Evolutionary conservation across 2,113 vertebrate genomes (phyloP), one percentile per base, ranked within the genome.

Genomic region (Periophthalmus modestus): DNA sequence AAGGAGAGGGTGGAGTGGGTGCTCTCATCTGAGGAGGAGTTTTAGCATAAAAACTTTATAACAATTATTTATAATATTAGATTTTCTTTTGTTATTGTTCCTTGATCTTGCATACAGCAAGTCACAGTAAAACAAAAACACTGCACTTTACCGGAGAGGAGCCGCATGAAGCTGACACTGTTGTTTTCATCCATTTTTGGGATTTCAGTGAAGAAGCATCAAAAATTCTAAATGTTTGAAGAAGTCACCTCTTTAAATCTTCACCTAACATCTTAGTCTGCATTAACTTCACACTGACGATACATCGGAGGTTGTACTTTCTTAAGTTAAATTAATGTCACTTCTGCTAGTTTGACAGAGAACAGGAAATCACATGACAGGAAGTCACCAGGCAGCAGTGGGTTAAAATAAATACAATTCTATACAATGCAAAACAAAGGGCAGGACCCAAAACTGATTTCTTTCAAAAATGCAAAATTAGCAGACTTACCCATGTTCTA

Each of bases 301-400:
- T 15, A 14, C 2, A 3, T 52, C 48, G 18, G 48, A 55, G 19
- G n/a, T 55, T 10, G 7, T 21, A n/a, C 2, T 55, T 18, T 7
- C 52, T 55, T 54, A 21, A 55, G 16, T 19, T 10, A 55, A 55
- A 21, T 55, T 4, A 11, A 21, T 21, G 7, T 15, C 43, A 69
- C 18, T 52, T 28, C 48, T 19, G 21, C 18, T 18, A 3, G 77
- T 69, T 46, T 77, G 55, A 73, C 77, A 54, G 23, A 33, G 59
- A 5, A 43, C 66, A 88, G 89, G 88, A 90, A 90, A 71, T 88
- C 87, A 89, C 68, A 77, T 90, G 86, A 86, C 89, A 85, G 86
- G 91, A 88, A 78, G 69, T 66, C 69, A 9, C 39, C 3, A 46
- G 2, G 9, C 16, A 0, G 43, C 59, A 54, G 54, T 43, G 19